phyloP scores from a whole-genome alignment of 2,797 vertebrate species.

The Helostoma temminkii region DNA sequence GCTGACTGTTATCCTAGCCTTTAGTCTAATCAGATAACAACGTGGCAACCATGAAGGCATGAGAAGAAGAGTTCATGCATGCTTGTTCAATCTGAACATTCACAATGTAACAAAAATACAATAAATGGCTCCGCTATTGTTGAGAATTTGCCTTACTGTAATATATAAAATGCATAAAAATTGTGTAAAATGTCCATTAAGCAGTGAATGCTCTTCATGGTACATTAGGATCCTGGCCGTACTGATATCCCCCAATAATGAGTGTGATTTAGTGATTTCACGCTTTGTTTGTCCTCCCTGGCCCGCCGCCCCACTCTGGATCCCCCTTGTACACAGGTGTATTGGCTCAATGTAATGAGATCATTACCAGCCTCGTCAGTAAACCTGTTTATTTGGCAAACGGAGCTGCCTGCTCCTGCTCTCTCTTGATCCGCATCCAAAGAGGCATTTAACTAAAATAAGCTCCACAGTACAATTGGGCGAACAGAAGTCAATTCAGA shows the following conservation, averaged over 20 bases:
- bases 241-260: slow-evolving; percentile 83
- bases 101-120: slow-evolving; percentile 49
- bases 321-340: slow-evolving; percentile 81
- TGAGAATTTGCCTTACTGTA: slow-evolving; percentile 71
- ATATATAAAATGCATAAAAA: slow-evolving; percentile 77
- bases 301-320: slow-evolving; percentile 77
- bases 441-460: slow-evolving; percentile 83
- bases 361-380: slow-evolving; percentile 82
- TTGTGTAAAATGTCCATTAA: slow-evolving; percentile 82
- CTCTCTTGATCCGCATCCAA: slow-evolving; percentile 80
- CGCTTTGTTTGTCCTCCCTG: slow-evolving; percentile 84
- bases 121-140: slow-evolving; percentile 60
- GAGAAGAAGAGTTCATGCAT: neutral
- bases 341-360: slow-evolving; percentile 85
- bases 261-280: slow-evolving; percentile 88
- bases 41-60: neutral
- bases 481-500: slow-evolving; percentile 77
- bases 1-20: no score
- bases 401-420: slow-evolving; percentile 66
- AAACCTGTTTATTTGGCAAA: slow-evolving; percentile 83
- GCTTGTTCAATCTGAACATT: slow-evolving; percentile 37
- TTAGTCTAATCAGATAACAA: slow-evolving; percentile 42
- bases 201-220: slow-evolving; percentile 84
- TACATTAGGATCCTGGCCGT: slow-evolving; percentile 83
- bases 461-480: slow-evolving; percentile 77